Conservation (phyloP, 2,797 vertebrate species). For the Cephalopachus bancanus region DNA sequence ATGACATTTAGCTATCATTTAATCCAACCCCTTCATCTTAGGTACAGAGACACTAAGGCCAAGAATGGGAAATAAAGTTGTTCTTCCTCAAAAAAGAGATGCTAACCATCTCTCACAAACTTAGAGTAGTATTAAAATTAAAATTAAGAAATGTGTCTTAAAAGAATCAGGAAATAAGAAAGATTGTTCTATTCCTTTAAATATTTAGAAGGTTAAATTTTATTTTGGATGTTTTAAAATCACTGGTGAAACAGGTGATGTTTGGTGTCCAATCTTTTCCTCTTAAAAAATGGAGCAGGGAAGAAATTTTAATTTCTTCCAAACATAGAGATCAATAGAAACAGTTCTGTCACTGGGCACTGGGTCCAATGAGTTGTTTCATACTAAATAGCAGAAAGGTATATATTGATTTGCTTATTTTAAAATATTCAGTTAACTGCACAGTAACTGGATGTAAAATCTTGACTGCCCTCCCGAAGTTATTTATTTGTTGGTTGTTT, state of each 20-base stretch:
- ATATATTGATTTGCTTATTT: background rate
- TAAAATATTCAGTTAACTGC: background rate
- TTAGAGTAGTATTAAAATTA: background rate
- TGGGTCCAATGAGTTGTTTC: background rate
- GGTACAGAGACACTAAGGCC: background rate
- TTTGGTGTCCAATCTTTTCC: background rate
- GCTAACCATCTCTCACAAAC: background rate
- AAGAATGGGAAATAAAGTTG: background rate
- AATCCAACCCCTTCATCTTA: background rate
- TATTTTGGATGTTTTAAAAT: background rate
- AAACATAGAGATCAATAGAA: background rate
- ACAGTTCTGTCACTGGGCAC: background rate
- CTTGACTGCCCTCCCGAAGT: background rate
- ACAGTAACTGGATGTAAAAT: background rate
- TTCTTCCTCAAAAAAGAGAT: background rate
- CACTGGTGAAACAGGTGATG: background rate
- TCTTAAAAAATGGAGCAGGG: background rate
- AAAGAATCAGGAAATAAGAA: constrained; percentile 39
- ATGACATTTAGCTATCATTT: background rate
- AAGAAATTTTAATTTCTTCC: background rate
- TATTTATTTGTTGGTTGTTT: background rate
- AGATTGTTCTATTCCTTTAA: background rate
- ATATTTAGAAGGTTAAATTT: background rate
- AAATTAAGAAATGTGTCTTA: background rate
- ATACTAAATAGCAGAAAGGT: background rate